phyloP scores from a whole-genome alignment of 2,888 invertebrate species.

The Drosophila tanythrix region DNA sequence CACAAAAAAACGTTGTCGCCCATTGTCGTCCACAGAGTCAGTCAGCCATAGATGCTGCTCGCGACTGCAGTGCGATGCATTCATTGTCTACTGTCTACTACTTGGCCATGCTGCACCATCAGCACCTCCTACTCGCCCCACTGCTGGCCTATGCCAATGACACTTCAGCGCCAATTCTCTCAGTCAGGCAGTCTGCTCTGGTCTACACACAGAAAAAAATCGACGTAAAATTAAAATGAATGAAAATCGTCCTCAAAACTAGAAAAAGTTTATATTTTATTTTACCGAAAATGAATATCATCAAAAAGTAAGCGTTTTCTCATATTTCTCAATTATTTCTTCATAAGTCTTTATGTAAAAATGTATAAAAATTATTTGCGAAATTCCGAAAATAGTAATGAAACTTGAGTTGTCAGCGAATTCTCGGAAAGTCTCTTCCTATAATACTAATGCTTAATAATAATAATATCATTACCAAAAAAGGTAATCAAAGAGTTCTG shows the following conservation, averaged over 20 bases:
- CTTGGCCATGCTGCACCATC: conserved; percentile 29
- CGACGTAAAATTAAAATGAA: neutral
- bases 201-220: neutral
- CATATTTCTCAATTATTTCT: too few species aligned
- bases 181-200: conserved; percentile 45
- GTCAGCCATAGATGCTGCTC: conserved; percentile 52
- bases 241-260: neutral
- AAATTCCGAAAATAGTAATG: too few species aligned
- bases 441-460: too few species aligned
- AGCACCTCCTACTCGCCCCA: conserved; percentile 4
- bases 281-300: too few species aligned
- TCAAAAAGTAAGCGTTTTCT: too few species aligned
- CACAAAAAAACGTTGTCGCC: conserved; percentile 38
- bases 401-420: too few species aligned
- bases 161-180: conserved; percentile 53
- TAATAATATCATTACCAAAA: neutral
- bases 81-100: conserved; percentile 38
- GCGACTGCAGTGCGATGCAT: conserved; percentile 35
- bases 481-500: too few species aligned
- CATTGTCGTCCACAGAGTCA: conserved; percentile 56
- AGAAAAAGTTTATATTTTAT: neutral
- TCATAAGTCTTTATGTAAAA: too few species aligned
- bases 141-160: conserved; percentile 60
- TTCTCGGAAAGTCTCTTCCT: too few species aligned
- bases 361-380: too few species aligned